Evolutionary conservation across 2,113 vertebrate genomes (phyloP).

Genomic region (Neolamprologus caudopunctatus): DNA sequence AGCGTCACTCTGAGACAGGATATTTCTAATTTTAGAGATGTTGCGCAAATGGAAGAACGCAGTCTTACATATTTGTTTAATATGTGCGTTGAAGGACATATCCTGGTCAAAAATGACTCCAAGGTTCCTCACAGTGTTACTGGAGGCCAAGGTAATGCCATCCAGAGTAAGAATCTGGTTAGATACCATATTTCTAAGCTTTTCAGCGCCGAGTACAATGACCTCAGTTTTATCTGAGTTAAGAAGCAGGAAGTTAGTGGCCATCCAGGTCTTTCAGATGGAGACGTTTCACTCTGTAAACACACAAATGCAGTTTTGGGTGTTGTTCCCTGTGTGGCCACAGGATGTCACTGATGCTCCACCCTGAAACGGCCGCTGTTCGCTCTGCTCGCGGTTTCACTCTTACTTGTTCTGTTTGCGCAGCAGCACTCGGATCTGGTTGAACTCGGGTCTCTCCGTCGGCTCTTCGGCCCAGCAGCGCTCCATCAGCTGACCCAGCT

Average conservation of each 20-base stretch:
- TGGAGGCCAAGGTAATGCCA: background rate
- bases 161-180: fast-evolving
- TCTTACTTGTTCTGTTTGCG: slow-evolving; percentile 87
- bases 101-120: background rate
- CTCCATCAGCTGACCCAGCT: slow-evolving; percentile 89
- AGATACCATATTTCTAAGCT: fast-evolving
- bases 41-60: fast-evolving
- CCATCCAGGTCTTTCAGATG: fast-evolving
- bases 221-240: fast-evolving
- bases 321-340: background rate
- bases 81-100: fast-evolving
- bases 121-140: background rate
- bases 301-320: background rate
- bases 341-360: background rate
- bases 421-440: slow-evolving; percentile 82
- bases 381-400: fast-evolving
- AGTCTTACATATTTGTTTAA: background rate
- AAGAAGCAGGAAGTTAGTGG: fast-evolving
- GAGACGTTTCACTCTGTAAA: background rate
- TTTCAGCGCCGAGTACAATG: fast-evolving
- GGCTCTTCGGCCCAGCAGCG: slow-evolving; percentile 90
- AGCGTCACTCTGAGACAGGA: no score
- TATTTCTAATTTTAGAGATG: background rate
- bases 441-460: slow-evolving; percentile 86
- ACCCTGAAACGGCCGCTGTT: background rate